Evolutionary conservation across 2,113 vertebrate genomes (phyloP).

Genomic region (Syngnathoides biaculeatus): DNA sequence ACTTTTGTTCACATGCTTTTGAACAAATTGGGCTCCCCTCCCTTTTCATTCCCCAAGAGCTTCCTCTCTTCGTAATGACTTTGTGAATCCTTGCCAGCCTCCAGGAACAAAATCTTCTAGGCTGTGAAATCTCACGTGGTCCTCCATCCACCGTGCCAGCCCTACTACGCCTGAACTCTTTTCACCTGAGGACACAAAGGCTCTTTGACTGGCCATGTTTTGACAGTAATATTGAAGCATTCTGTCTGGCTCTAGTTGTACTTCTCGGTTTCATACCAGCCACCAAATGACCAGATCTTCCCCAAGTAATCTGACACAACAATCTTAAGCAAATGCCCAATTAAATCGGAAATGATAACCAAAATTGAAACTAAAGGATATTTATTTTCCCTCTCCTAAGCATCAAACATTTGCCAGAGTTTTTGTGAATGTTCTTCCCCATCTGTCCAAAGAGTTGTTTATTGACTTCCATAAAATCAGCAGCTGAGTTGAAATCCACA

Average conservation of each 20-base stretch:
- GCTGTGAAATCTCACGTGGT: slow-evolving; percentile 37
- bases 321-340: slow-evolving; percentile 42
- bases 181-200: slow-evolving; percentile 55
- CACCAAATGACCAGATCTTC: slow-evolving; percentile 37
- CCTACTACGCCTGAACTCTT: slow-evolving; percentile 35
- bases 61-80: slow-evolving; percentile 14
- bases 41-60: not conserved
- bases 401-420: slow-evolving; percentile 33
- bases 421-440: slow-evolving; percentile 45
- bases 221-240: slow-evolving; percentile 56
- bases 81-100: slow-evolving; percentile 20
- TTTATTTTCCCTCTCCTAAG: slow-evolving; percentile 30
- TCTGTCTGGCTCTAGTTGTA: slow-evolving; percentile 30
- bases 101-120: slow-evolving; percentile 26
- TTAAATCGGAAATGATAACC: slow-evolving; percentile 37
- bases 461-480: slow-evolving; percentile 56
- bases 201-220: slow-evolving; percentile 64
- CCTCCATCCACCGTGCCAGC: slow-evolving; percentile 37
- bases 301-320: slow-evolving; percentile 46
- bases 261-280: slow-evolving; percentile 14
- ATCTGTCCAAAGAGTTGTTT: slow-evolving; percentile 49
- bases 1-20: slow-evolving; percentile 5
- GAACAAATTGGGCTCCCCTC: not conserved
- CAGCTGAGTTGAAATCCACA: slow-evolving; percentile 45
- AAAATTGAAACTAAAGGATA: slow-evolving; percentile 20